Base-by-base conservation (phyloP, 2,113 vertebrate genomes). In the Gnathonemus longibarbis region DNA sequence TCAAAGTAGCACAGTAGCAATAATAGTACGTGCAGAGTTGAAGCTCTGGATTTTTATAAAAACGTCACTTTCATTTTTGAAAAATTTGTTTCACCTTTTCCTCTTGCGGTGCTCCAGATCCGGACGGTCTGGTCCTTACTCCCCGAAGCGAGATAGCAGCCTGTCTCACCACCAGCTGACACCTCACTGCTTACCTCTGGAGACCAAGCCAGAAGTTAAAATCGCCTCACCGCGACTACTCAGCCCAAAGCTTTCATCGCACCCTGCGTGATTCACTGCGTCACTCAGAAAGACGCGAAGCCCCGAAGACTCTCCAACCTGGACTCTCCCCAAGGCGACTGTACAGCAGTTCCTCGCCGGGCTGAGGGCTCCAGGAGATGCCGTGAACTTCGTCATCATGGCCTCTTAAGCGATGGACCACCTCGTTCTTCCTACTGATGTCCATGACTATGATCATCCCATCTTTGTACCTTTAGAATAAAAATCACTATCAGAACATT, bases 361-460 rank as follows among this genome's bases (percentile, higher is more conserved):
- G 91, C 50, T 96, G 74, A 3, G 97, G 97, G 19, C 97, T 97
- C 98, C 98, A 99, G 24, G 95, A 96, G 92, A 99, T 93, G 5
- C 96, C 97, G 88, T 99, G 98, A 93, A 99, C 97, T 94, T 99
- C 98, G 89, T 99, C 97, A 0, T 99, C 98, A 0, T 99, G 98
- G 80, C 98, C 98, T 15, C 98, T 96, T 5, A 99, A 94, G 0
- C 97, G 95, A 66, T 98, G 97, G 66, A 96, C 90, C 53, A 99
- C 95, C 87, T 98, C 97, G 58, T 96, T 97, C 91, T 98, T 98
- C 92, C 96, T 98, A 92, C 96, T 97, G 94, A 98, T 96, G 70
- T 99, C 98, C 8, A 98, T 97, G 89, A 99, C 89, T 84, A 96
- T 95, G 85, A 99, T 97, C 94, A 99, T 97, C 90, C 98, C 98